phyloP scores from a whole-genome alignment of 2,888 invertebrate species.

The Chymomyza amoena region DNA sequence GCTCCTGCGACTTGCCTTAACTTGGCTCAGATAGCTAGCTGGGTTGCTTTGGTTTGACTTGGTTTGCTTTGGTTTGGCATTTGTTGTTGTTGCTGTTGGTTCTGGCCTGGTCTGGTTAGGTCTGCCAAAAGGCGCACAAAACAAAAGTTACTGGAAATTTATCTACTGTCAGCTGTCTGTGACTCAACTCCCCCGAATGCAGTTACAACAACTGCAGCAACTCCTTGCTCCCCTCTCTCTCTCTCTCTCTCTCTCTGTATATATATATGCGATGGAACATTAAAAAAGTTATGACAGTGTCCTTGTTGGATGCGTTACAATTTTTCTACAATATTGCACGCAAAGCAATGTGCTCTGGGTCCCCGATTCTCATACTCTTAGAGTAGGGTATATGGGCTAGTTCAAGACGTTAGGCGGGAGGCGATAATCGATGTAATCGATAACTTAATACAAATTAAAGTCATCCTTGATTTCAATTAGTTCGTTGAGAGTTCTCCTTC shows the following conservation, averaged over 20 bases:
- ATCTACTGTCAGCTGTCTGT: conserved; percentile 64
- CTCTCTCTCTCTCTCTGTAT: too few relatives aligned
- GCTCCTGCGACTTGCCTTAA: neutral
- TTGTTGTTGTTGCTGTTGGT: conserved; percentile 36
- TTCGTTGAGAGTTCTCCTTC: too few relatives aligned
- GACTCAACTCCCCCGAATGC: neutral
- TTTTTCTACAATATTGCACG: conserved; percentile 27
- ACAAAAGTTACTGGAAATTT: conserved; percentile 65
- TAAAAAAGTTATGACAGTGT: conserved; percentile 70
- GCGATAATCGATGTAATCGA: too few relatives aligned
- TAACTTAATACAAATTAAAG: too few relatives aligned
- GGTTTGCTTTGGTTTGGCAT: conserved; percentile 52
- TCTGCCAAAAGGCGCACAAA: conserved; percentile 47
- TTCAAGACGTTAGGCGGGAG: neutral
- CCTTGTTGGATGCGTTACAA: conserved; percentile 63
- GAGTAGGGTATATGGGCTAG: neutral
- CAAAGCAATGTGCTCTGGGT: neutral
- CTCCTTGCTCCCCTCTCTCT: neutral
- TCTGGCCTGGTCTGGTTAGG: conserved; percentile 38
- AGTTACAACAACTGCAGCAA: neutral
- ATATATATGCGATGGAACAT: conserved; percentile 37
- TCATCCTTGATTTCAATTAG: too few relatives aligned
- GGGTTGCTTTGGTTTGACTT: conserved; percentile 24
- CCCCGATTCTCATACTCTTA: neutral
- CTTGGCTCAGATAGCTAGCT: conserved; percentile 1